Conservation (phyloP, 2,888 invertebrate genomes). For the Melikaiella ostensackeni region DNA sequence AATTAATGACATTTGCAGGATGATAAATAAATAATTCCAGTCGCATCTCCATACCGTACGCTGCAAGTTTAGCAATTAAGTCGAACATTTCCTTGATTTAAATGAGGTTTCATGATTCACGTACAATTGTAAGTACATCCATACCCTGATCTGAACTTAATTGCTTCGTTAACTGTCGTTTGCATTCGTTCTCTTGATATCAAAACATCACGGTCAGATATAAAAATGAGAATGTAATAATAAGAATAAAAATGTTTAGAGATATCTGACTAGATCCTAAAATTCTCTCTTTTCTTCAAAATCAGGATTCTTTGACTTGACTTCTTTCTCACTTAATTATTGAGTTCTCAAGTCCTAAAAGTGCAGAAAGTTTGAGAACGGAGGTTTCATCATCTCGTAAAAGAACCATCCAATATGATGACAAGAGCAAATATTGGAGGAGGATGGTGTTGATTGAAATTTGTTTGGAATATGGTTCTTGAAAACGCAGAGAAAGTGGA, state of each 20-base stretch:
- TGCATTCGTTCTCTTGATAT: conserved; percentile 3
- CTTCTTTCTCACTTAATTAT: background rate
- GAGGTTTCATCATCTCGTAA: background rate
- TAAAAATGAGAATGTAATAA: background rate
- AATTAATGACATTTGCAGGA: conserved; percentile 22
- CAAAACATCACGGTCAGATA: background rate
- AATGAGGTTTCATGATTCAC: conserved; percentile 29
- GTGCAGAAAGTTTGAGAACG: background rate
- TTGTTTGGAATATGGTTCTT: background rate
- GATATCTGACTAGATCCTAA: background rate
- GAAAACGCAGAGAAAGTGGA: conserved; percentile 6
- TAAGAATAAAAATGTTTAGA: background rate
- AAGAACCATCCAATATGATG: background rate
- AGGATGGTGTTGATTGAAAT: conserved; percentile 16
- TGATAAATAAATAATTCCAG: conserved; percentile 33
- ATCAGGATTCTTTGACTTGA: background rate
- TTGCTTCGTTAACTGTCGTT: conserved; percentile 21
- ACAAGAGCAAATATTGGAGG: conserved; percentile 15
- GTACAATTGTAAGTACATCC: background rate
- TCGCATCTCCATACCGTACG: conserved; percentile 9
- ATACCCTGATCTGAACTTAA: conserved; percentile 24
- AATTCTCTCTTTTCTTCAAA: background rate
- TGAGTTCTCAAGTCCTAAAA: background rate
- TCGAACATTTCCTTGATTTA: conserved; percentile 31
- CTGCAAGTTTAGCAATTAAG: conserved; percentile 27